Evolutionary conservation across 1,140 invertebrate species (phyloP), one percentile per base, ranked within the genome.

Genomic region (Sipha flava): DNA sequence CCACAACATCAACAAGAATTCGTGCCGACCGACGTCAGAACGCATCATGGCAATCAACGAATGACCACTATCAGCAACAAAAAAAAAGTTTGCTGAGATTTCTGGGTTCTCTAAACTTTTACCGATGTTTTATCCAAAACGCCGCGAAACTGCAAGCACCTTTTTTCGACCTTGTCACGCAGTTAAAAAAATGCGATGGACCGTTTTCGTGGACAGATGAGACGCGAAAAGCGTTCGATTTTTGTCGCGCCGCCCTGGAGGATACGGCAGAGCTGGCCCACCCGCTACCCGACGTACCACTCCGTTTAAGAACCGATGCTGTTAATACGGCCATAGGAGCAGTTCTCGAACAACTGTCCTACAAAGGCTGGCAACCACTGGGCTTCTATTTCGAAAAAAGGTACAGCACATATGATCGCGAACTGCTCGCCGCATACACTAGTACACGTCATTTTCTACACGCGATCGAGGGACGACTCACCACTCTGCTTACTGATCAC

Each of bases 401-500:
- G 43, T 23, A 45, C 75, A 59, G 83, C 83, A 29, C 85, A 1
- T 88, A 85, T 81, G 86, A 87, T 79, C 75, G 85, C 9, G 87
- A 89, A 81, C 81, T 88, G 1, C 77, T 88, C 2, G 87, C 86
- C 0, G 84, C 87, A 29, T 88, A 87, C 81, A 57, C 81, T 14
- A 82, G 83, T 2, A 81, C 87, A 1, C 83, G 85, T 73, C 84
- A 86, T 66, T 88, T 88, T 81, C 81, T 83, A 7, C 57, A 59
- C 57, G 2, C 12, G 0, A 31, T 59, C 12, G 57, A 59, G 29
- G 26, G 26, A 16, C 26, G 57, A 26, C 1, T 1, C 3, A 59
- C 57, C 10, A 59, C 57, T 1, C 6, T 59, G 0, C 12, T 10
- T 3, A 59, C 57, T 5, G 57, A 59, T 12, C 57, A 59, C 26